Evolutionary conservation across 2,888 invertebrate genomes (phyloP).

Genomic region (Suillia variegata): DNA sequence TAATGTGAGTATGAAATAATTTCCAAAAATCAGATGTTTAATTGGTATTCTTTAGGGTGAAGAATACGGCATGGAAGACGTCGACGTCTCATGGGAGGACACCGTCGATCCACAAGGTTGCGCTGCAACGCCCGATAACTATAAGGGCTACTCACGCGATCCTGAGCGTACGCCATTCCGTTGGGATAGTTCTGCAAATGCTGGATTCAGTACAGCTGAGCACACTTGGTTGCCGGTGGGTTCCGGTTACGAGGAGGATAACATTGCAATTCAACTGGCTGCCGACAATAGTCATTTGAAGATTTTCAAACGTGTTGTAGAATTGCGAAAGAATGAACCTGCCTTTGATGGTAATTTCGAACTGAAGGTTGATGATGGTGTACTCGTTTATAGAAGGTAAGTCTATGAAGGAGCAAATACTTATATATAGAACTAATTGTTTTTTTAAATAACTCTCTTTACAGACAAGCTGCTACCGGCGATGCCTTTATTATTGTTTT

Average conservation of each 20-base stretch:
- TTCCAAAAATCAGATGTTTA: background rate
- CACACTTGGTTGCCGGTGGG: conserved; percentile 44
- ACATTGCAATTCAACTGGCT: conserved; percentile 62
- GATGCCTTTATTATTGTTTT: conserved; percentile 56
- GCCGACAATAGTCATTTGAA: conserved; percentile 64
- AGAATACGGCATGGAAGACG: conserved; percentile 58
- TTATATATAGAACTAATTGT: too few species aligned
- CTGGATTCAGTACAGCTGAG: conserved; percentile 39
- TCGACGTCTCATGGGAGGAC: conserved; percentile 66
- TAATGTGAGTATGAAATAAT: conserved; percentile 62
- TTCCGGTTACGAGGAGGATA: conserved; percentile 31
- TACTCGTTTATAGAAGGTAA: conserved; percentile 40
- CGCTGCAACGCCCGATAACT: conserved; percentile 64
- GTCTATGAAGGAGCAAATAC: background rate
- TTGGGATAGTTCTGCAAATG: conserved; percentile 63
- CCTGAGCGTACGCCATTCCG: conserved; percentile 68
- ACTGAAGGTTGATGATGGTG: conserved; percentile 21
- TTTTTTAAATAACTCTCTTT: background rate
- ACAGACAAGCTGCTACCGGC: conserved; percentile 30
- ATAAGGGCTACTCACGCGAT: conserved; percentile 67
- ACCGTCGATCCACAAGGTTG: conserved; percentile 64
- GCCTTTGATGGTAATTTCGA: conserved; percentile 37
- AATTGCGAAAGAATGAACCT: conserved; percentile 55
- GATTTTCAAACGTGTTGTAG: conserved; percentile 64
- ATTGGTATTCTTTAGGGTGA: conserved; percentile 67